Conservation (phyloP, 2,113 vertebrate genomes). For the Limanda limanda region DNA sequence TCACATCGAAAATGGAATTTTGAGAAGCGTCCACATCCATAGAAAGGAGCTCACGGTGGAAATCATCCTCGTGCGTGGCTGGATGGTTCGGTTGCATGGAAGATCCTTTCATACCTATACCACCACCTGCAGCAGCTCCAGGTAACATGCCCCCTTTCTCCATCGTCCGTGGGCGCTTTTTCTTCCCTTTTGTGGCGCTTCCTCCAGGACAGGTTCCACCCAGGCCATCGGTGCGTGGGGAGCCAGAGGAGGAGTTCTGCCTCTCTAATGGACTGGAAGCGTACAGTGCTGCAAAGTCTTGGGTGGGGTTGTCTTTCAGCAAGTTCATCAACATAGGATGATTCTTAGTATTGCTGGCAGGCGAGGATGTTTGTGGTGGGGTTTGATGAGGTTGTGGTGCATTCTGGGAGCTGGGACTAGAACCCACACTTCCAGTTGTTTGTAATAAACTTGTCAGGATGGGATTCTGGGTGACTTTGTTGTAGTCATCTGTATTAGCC, state of each 20-base stretch:
- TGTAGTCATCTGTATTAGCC: conserved; percentile 89
- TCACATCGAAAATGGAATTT: conserved; percentile 97
- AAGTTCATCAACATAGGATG: conserved; percentile 99
- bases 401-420: conserved; percentile 93
- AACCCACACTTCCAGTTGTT: conserved; percentile 95
- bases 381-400: conserved; percentile 89
- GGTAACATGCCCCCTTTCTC: conserved; percentile 83
- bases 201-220: conserved; percentile 68
- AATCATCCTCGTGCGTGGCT: conserved; percentile 95
- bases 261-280: conserved; percentile 94
- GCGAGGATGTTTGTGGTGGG: conserved; percentile 94
- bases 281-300: conserved; percentile 94
- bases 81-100: conserved; percentile 78
- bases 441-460: conserved; percentile 98
- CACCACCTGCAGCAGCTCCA: conserved; percentile 47
- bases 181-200: conserved; percentile 87
- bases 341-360: conserved; percentile 98
- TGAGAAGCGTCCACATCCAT: conserved; percentile 97
- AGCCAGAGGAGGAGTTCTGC: conserved; percentile 96
- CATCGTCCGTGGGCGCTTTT: conserved; percentile 89
- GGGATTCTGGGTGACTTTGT: conserved; percentile 98
- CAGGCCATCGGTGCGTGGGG: conserved; percentile 88
- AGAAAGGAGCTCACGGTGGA: conserved; percentile 97
- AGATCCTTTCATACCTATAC: conserved; percentile 74
- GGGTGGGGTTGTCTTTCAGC: conserved; percentile 96